These are phyloP conservation scores for Silurus asotus DNA, from an alignment of 2,113 vertebrate genomes.

Conservation along the genomic window DNA sequence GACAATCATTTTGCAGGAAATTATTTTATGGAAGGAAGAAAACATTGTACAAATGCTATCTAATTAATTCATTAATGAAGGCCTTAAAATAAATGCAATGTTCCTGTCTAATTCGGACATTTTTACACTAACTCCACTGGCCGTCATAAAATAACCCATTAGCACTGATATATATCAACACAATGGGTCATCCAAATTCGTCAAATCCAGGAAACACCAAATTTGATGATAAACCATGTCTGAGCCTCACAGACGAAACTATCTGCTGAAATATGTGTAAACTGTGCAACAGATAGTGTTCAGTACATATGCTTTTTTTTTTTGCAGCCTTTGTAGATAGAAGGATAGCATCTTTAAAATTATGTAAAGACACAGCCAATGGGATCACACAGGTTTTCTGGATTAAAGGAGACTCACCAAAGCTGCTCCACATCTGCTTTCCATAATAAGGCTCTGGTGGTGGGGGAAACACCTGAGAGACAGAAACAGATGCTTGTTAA, in stretches of 20 bases:
- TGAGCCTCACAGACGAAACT: neutral
- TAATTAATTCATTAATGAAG: neutral
- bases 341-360: neutral
- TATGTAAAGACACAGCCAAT: neutral
- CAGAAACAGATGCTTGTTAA: conserved; percentile 1
- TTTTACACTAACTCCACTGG: neutral
- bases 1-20: neutral
- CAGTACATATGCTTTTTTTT: neutral
- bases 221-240: neutral
- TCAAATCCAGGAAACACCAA: neutral
- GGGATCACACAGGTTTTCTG: neutral
- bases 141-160: neutral
- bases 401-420: conserved; percentile 44
- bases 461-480: conserved; percentile 33
- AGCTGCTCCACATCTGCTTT: conserved; percentile 46
- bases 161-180: neutral
- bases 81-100: neutral
- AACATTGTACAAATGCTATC: neutral
- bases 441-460: conserved; percentile 48
- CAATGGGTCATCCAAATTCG: neutral
- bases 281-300: neutral
- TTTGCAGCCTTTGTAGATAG: neutral
- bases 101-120: neutral
- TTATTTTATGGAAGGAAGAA: neutral
- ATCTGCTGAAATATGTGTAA: neutral